These are phyloP conservation scores for Crotalus horridus DNA, from an alignment of 2,113 vertebrate genomes.

Conservation along the genomic window DNA sequence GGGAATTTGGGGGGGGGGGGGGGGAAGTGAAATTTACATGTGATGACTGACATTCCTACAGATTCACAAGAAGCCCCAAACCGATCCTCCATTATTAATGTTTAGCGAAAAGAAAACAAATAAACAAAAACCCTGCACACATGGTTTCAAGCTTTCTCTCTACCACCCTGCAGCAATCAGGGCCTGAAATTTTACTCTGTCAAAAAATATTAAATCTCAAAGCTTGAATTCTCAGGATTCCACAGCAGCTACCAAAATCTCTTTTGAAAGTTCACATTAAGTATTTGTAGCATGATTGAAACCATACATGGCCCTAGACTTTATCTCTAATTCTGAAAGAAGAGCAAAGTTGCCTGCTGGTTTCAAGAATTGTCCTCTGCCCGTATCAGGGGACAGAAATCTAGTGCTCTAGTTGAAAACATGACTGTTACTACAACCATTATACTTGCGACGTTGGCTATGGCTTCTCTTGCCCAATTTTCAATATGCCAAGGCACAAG, in stretches of 20 bases:
- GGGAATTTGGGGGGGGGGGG: not conserved
- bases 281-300: not conserved
- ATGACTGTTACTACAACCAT: not conserved
- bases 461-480: no score
- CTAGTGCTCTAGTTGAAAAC: not conserved
- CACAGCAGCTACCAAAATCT: slow-evolving; percentile 1
- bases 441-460: not conserved
- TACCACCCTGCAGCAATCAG: not conserved
- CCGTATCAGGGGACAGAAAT: not conserved
- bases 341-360: not conserved
- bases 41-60: not conserved
- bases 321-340: not conserved
- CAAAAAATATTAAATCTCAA: slow-evolving; percentile 9
- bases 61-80: not conserved
- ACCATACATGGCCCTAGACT: not conserved
- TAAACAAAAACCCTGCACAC: not conserved
- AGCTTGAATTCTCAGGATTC: not conserved
- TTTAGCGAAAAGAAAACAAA: not conserved
- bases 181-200: not conserved
- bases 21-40: not conserved
- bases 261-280: not conserved
- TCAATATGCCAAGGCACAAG: not conserved
- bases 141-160: slow-evolving; percentile 3
- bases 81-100: not conserved
- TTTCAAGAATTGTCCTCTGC: not conserved